Evolutionary conservation across 2,888 invertebrate species (phyloP), one percentile per base, ranked within the genome.

Genomic region (Scaptomyza polygonia): DNA sequence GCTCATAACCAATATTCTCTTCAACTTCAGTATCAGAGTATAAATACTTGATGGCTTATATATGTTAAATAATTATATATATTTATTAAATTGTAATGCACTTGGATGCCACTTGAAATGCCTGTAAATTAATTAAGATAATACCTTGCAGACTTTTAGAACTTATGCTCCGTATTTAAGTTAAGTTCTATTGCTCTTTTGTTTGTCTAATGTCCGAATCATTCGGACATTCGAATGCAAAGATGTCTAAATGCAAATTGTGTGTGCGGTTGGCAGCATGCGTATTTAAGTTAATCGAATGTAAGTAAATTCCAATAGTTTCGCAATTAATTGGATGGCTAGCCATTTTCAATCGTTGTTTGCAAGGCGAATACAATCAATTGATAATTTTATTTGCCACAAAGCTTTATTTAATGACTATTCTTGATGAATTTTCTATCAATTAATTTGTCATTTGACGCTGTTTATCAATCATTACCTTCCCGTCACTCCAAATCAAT

Each of bases 361-460:
- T 21, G 1, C 21, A 8, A 40, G 47, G 12, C 25, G 49, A 55
- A 57, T 56, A 14, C 32, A 48, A 8, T 29, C 64, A 53, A 56
- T 66, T 52, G 47, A 43, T 36, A 44, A 54, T 54, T 72, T 54
- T 43, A 57, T 57, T 65, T 61, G 53, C 53, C 51, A 55, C 36
- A 68, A 49, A 68, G 45, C 55, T 18, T 52, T 39, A 58, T 49
- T 65, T 62, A 54, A 63, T 59, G 32, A 40, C 44, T 45, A 54
- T 66, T 66, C 66, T 68, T 43, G 39, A 57, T 34, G 45, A 49
- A 34, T 65, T 62, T 57, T 45, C 52, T 79, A 83, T 80, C 77
- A 79, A 83, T 79, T 79, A 83, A 83, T 83, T 83, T 83, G 84
- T 67, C 84, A 80, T 79, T 79, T 79, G 66, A 44, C 32, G 73